Evolutionary conservation across 2,888 invertebrate genomes (phyloP), one percentile per base, ranked within the genome.

Genomic region (Catonia carolina): DNA sequence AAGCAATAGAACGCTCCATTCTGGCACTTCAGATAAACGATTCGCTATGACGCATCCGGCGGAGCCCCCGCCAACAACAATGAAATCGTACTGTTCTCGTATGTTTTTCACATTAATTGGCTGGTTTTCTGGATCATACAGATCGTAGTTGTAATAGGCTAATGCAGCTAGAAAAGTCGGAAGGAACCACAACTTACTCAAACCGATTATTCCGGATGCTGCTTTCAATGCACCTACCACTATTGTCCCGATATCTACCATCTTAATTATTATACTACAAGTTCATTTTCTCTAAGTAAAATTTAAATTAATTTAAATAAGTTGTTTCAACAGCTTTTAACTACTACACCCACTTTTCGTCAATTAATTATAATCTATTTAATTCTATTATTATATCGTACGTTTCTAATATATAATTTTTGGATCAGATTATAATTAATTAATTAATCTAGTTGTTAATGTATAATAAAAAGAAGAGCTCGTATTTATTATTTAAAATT

Each of bases 31-130:
- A 0, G 88, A 80, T 1, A 92, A 73, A 39, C 94, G 76, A 62
- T 89, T 91, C 0, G 89, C 90, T 7, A 94, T 62, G 0, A 93
- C 90, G 0, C 87, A 81, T 0, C 92, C 92, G 0, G 91, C 91
- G 0, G 89, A 88, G 0, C 92, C 92, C 1, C 83, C 88, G 0
- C 92, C 93, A 20, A 93, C 78, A 15, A 90, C 77, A 0, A 91
- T 75, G 62, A 90, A 95, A 69, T 91, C 92, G 69, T 91, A 91
- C 60, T 86, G 84, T 14, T 78, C 74, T 51, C 83, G 76, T 15
- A 64, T 61, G 36, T 77, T 71, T 62, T 80, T 79, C 58, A 83
- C 79, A 69, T 82, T 85, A 60, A 86, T 84, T 0, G 89, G 87
- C 51, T 86, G 78, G 71, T 84, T 88, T 72, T 90, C 90, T 0